These are phyloP conservation scores for Saimiri boliviensis DNA, from an alignment of 2,113 vertebrate genomes.

Conservation along the genomic window DNA sequence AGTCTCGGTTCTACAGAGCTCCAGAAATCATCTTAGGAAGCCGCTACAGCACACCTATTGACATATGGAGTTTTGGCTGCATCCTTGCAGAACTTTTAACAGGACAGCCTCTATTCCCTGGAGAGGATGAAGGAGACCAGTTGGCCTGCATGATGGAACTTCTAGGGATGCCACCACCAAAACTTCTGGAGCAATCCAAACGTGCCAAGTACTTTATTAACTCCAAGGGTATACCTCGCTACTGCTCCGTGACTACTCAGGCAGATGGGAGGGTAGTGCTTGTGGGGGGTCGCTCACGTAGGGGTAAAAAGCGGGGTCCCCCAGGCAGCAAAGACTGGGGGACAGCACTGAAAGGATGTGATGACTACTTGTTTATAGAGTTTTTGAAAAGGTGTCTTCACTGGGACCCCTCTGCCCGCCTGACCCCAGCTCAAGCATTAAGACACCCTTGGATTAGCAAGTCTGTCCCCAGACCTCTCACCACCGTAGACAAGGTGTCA, in stretches of 20 bases:
- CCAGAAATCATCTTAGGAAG: constrained; percentile 97
- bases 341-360: constrained; percentile 93
- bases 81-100: constrained; percentile 97
- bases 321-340: constrained; percentile 96
- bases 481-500: constrained; percentile 85
- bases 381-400: constrained; percentile 98
- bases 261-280: constrained; percentile 91
- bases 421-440: constrained; percentile 95
- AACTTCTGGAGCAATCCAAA: constrained; percentile 96
- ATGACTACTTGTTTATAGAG: constrained; percentile 94
- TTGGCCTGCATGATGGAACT: constrained; percentile 98
- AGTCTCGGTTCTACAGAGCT: constrained; percentile 98
- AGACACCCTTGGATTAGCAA: constrained; percentile 97
- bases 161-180: constrained; percentile 94
- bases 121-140: constrained; percentile 98
- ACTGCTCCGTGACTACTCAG: constrained; percentile 92
- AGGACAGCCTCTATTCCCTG: constrained; percentile 96
- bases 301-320: constrained; percentile 94
- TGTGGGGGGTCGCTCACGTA: constrained; percentile 91
- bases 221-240: constrained; percentile 97
- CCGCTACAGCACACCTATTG: constrained; percentile 97
- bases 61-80: constrained; percentile 99
- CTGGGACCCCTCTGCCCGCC: constrained; percentile 94
- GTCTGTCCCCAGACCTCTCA: constrained; percentile 87
- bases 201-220: constrained; percentile 98